These are phyloP conservation scores for Lacerta agilis DNA, from an alignment of 2,797 vertebrate genomes.

Conservation along the genomic window DNA sequence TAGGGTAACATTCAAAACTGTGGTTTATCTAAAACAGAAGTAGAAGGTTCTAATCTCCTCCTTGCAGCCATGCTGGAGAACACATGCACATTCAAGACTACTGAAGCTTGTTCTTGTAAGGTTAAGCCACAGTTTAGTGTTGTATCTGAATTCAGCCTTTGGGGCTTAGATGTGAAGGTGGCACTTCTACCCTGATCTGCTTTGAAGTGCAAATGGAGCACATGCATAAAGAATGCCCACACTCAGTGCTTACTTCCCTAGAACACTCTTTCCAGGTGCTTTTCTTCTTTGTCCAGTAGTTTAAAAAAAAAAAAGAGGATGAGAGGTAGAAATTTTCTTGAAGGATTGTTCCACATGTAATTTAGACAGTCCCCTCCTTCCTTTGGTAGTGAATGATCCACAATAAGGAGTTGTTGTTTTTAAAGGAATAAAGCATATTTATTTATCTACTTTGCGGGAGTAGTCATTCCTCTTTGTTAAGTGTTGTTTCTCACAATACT, in stretches of 20 bases:
- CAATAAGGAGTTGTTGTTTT: neutral
- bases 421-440: neutral
- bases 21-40: neutral
- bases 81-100: too few relatives aligned
- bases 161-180: neutral
- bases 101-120: neutral
- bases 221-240: too few relatives aligned
- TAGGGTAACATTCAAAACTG: neutral
- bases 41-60: neutral
- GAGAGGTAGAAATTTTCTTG: too few relatives aligned
- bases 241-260: neutral
- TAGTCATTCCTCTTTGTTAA: neutral
- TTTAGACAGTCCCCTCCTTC: neutral
- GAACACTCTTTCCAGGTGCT: too few relatives aligned
- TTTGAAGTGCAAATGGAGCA: neutral
- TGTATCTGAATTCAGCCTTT: neutral
- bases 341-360: too few relatives aligned
- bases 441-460: conserved; percentile 9
- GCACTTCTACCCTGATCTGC: too few relatives aligned
- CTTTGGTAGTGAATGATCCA: conserved; percentile 26
- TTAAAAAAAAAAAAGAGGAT: too few relatives aligned
- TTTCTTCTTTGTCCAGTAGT: too few relatives aligned
- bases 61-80: neutral
- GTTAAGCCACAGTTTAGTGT: neutral
- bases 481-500: neutral